Conservation (phyloP, 2,888 invertebrate genomes). For the Trissolcus japonicus region DNA sequence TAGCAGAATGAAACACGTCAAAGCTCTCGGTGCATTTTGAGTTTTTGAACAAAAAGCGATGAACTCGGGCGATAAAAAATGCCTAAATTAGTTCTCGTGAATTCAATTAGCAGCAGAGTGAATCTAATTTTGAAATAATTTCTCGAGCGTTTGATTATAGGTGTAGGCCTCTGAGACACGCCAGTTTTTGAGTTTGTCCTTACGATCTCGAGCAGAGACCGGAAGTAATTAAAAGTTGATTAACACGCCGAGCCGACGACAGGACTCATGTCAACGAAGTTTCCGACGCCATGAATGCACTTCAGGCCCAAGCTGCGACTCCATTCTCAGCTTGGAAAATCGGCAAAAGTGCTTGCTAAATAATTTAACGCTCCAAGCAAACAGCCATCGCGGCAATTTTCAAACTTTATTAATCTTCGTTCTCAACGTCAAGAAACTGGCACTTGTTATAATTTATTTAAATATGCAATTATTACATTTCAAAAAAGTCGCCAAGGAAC, state of each 20-base stretch:
- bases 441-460: constrained; percentile 36
- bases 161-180: not conserved
- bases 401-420: constrained; percentile 56
- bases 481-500: not conserved
- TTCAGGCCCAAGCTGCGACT: constrained; percentile 23
- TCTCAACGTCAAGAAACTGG: constrained; percentile 20
- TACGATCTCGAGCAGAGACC: constrained; percentile 13
- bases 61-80: constrained; percentile 10
- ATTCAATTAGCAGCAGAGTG: constrained; percentile 22
- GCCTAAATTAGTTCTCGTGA: constrained; percentile 1
- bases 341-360: constrained; percentile 46
- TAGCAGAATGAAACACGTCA: constrained; percentile 7
- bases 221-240: constrained; percentile 59
- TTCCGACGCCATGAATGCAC: constrained; percentile 44
- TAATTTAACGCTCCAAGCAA: constrained; percentile 48
- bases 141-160: too few relatives aligned
- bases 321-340: constrained; percentile 28
- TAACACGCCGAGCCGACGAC: constrained; percentile 52
- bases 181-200: constrained; percentile 33
- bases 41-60: constrained; percentile 10
- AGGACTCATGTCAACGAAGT: constrained; percentile 49
- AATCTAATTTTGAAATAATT: too few relatives aligned
- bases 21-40: constrained; percentile 5
- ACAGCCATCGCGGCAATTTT: constrained; percentile 47
- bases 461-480: constrained; percentile 43